Evolutionary conservation across 2,888 invertebrate species (phyloP).

Genomic region (Gastracanthus pulcherrimus): DNA sequence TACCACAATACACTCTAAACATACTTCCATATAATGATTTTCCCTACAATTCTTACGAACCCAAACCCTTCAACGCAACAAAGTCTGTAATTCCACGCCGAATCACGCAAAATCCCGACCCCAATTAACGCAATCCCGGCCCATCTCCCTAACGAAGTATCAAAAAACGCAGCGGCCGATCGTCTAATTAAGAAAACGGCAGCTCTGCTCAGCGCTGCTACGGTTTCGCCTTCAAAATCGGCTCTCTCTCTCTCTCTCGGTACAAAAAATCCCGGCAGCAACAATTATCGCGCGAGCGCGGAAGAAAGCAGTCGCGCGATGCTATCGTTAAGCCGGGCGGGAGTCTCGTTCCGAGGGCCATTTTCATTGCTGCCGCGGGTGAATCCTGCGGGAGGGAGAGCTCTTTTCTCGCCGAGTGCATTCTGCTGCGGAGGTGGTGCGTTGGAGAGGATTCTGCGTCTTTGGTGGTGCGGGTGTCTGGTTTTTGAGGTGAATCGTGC

Average conservation of each 20-base stretch:
- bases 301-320: slow-evolving; percentile 26
- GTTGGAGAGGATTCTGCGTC: background rate
- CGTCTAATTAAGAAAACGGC: slow-evolving; percentile 42
- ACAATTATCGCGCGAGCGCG: slow-evolving; percentile 45
- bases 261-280: slow-evolving; percentile 11
- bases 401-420: slow-evolving; percentile 38
- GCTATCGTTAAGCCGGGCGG: slow-evolving; percentile 41
- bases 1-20: too few relatives aligned
- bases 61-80: too few relatives aligned
- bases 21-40: too few relatives aligned
- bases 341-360: slow-evolving; percentile 38
- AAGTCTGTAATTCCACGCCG: background rate
- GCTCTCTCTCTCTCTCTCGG: background rate
- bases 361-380: background rate
- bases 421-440: background rate
- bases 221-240: background rate
- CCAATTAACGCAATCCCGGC: slow-evolving; percentile 23
- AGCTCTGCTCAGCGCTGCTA: background rate
- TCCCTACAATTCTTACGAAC: background rate
- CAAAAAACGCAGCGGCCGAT: background rate
- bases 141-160: background rate
- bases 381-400: slow-evolving; percentile 50
- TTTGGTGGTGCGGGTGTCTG: background rate
- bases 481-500: background rate
- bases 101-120: background rate